Conservation (phyloP, 2,113 vertebrate species). For the Neolamprologus cancellatus region DNA sequence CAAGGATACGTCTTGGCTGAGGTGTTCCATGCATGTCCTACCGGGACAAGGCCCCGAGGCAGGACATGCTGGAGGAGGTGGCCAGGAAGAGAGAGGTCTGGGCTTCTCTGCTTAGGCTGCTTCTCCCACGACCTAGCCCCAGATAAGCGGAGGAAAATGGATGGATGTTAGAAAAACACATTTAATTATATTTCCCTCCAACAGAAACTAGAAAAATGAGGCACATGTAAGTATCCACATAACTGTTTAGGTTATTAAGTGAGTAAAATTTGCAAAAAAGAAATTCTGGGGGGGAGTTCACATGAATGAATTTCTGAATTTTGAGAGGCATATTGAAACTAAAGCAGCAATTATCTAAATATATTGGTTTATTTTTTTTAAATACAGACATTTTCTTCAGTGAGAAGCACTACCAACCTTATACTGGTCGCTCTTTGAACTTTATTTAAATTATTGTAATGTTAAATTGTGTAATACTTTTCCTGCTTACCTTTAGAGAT, state of each 20-base stretch:
- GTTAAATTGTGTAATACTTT: background rate
- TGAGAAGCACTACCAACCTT: background rate
- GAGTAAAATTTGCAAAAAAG: background rate
- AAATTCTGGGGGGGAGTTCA: background rate
- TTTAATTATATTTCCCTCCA: background rate
- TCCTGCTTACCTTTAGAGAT: background rate
- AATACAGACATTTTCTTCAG: background rate
- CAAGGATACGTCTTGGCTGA: background rate
- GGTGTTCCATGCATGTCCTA: background rate
- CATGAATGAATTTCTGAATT: background rate
- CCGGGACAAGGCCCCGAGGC: too few relatives aligned
- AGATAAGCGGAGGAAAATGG: fast-evolving
- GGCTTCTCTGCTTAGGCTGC: background rate
- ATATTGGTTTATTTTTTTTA: background rate
- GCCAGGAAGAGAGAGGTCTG: background rate
- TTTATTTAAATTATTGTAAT: background rate
- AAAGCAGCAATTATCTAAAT: background rate
- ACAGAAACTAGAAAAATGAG: background rate
- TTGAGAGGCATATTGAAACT: background rate
- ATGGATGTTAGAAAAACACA: background rate
- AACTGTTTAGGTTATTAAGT: background rate
- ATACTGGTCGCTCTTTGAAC: background rate
- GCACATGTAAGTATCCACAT: background rate
- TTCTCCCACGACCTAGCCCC: background rate
- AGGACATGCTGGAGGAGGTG: background rate